Conservation (phyloP, 2,113 vertebrate species). For the Thamnaconus septentrionalis region DNA sequence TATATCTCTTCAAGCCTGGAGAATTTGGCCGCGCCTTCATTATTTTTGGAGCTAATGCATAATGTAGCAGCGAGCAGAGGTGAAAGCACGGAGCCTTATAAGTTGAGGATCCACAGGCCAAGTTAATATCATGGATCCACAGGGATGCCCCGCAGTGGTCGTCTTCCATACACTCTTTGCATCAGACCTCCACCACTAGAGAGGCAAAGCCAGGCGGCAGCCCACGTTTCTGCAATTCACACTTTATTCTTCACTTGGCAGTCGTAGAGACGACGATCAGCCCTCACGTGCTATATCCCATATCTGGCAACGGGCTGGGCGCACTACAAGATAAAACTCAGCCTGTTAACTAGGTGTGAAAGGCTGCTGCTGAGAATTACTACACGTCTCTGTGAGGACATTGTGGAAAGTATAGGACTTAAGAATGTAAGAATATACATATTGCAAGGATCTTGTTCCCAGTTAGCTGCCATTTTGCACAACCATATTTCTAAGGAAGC, state of each 20-base stretch:
- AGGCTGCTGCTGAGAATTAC: conserved; percentile 31
- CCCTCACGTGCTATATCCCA: conserved; percentile 13
- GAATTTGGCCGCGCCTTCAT: conserved; percentile 36
- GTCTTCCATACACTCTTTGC: background rate
- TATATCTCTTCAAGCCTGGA: conserved; percentile 27
- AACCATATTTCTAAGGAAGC: too few species aligned
- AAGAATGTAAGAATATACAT: background rate
- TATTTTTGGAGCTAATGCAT: conserved; percentile 27
- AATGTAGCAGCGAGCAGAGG: conserved; percentile 33
- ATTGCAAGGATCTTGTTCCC: too few species aligned
- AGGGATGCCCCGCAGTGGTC: conserved; percentile 38
- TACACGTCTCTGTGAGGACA: conserved; percentile 18
- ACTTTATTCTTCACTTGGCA: conserved; percentile 45
- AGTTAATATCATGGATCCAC: conserved; percentile 51
- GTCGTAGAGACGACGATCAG: conserved; percentile 39
- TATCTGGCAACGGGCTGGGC: conserved; percentile 43
- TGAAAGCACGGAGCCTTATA: conserved; percentile 21
- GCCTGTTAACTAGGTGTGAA: conserved; percentile 55
- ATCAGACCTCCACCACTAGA: background rate
- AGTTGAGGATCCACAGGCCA: conserved; percentile 24
- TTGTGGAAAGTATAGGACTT: conserved; percentile 16
- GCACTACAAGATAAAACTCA: conserved; percentile 27
- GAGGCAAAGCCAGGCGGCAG: conserved; percentile 24
- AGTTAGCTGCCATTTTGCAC: too few species aligned
- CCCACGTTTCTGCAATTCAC: conserved; percentile 47